Conservation (phyloP, 2,888 invertebrate species). For the Tromatobia lineatoria region DNA sequence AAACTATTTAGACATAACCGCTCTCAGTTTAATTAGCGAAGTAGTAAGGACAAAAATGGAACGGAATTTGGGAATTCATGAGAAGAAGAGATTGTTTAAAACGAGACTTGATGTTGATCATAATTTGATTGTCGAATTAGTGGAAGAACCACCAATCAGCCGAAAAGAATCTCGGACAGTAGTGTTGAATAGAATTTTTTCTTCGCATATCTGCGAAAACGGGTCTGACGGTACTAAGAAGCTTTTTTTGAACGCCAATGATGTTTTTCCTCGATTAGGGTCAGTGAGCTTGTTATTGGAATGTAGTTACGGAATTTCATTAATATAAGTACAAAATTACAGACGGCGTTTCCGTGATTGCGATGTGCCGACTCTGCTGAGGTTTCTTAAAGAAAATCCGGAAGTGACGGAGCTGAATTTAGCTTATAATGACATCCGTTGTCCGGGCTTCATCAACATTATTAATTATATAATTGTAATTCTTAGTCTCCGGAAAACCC, state of each 20-base stretch:
- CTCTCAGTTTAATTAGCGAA: background rate
- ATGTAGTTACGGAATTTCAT: slow-evolving; percentile 73
- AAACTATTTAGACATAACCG: background rate
- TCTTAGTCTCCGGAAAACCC: slow-evolving; percentile 33
- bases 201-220: slow-evolving; percentile 85
- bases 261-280: slow-evolving; percentile 85
- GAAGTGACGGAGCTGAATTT: slow-evolving; percentile 87
- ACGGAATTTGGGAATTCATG: background rate
- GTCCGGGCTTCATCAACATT: slow-evolving; percentile 74
- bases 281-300: slow-evolving; percentile 7
- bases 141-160: background rate
- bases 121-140: slow-evolving; percentile 53
- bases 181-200: slow-evolving; percentile 63
- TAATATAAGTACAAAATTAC: slow-evolving; percentile 59
- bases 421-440: slow-evolving; percentile 87
- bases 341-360: slow-evolving; percentile 85
- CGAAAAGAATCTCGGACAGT: background rate
- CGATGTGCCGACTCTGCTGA: slow-evolving; percentile 86
- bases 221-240: slow-evolving; percentile 87
- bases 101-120: slow-evolving; percentile 59
- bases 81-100: slow-evolving; percentile 1
- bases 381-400: slow-evolving; percentile 85
- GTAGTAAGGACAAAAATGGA: slow-evolving; percentile 42
- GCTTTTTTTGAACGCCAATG: slow-evolving; percentile 87
- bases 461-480: slow-evolving; percentile 75